Percentiles rank a stretch among this genome's conserved stretches.
Conservation (phyloP, 1,140 invertebrate species). For the Manduca sexta region DNA sequence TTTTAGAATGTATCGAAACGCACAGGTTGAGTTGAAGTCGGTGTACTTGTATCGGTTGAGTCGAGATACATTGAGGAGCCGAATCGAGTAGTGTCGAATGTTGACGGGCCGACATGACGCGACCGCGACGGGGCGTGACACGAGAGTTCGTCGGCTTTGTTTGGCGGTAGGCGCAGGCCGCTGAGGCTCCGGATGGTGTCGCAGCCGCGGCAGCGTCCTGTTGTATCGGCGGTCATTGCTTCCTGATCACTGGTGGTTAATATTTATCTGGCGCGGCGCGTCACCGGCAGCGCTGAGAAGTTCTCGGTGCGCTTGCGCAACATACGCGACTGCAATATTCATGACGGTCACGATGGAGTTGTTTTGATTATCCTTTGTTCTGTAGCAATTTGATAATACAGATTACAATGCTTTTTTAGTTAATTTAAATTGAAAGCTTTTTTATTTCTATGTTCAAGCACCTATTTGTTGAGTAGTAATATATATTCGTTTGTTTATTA, state of each 20-base stretch:
- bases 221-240: slow-evolving; percentile 50
- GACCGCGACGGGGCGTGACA: no score
- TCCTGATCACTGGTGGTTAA: slow-evolving; percentile 36
- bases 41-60: no score
- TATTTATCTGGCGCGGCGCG: no score
- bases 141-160: slow-evolving; percentile 21
- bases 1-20: slow-evolving; percentile 3
- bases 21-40: neutral
- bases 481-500: neutral
- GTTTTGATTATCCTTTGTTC: slow-evolving; percentile 39
- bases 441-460: neutral
- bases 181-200: neutral
- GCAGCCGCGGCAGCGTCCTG: slow-evolving; percentile 18
- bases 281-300: slow-evolving; percentile 20
- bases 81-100: no score
- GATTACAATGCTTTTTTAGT: slow-evolving; percentile 24
- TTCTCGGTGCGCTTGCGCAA: slow-evolving; percentile 33
- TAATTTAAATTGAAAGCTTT: slow-evolving; percentile 7
- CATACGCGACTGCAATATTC: slow-evolving; percentile 40
- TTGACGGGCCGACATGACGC: no score
- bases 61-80: neutral
- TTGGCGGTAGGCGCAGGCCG: slow-evolving; percentile 5
- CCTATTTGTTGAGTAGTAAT: neutral
- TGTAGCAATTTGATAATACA: slow-evolving; percentile 27
- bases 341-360: slow-evolving; percentile 26